Evolutionary conservation across 2,797 vertebrate genomes (phyloP).

Genomic region (Channallabes apus): DNA sequence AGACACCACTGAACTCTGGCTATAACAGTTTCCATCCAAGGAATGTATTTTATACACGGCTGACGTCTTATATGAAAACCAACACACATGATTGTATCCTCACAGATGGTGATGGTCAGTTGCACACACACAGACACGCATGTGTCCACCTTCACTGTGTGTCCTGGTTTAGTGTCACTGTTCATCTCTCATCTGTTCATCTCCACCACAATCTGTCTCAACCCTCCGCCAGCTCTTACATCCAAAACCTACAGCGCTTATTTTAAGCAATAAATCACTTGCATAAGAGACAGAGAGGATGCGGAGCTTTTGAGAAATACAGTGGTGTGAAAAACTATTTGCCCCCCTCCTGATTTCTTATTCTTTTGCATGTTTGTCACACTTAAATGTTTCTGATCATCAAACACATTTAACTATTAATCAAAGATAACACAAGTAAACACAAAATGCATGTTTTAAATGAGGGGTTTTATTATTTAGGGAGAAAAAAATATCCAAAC

Average conservation of each 20-base stretch:
- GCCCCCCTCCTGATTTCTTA: no score
- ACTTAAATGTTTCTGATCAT: no score
- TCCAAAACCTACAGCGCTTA: neutral
- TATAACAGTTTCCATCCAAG: neutral
- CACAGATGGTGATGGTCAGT: constrained; percentile 15
- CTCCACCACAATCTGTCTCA: constrained; percentile 34
- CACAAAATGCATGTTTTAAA: no score
- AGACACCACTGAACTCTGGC: neutral
- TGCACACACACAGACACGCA: constrained; percentile 4
- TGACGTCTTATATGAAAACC: neutral
- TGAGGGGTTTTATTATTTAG: no score
- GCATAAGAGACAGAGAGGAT: neutral
- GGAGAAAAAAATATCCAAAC: no score
- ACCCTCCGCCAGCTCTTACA: neutral
- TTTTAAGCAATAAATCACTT: neutral
- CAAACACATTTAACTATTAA: no score
- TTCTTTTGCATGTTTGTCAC: no score
- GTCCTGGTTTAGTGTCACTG: constrained; percentile 15
- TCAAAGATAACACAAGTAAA: no score
- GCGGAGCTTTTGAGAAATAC: neutral
- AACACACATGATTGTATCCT: neutral
- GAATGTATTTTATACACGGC: neutral
- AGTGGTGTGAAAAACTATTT: no score
- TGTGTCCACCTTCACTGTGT: neutral
- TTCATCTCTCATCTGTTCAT: constrained; percentile 15